A percentile compares a stretch with the other conserved stretches of the same genome.
phyloP scores from a whole-genome alignment of 2,113 vertebrate genomes.

The Lampris megalopsis region DNA sequence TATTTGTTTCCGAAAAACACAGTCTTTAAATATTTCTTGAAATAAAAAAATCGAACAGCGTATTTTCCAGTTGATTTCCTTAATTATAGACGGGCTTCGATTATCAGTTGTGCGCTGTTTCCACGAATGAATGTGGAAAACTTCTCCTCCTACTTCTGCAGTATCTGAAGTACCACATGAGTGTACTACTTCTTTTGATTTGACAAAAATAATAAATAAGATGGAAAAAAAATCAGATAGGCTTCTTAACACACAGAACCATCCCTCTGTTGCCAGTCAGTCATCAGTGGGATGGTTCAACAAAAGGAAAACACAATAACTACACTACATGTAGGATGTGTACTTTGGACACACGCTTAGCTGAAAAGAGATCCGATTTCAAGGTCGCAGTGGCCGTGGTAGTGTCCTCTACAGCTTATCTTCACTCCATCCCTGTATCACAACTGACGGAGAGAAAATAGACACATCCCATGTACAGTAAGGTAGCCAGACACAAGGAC shows the following conservation, averaged over 20 bases:
- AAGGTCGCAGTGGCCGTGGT: slow-evolving; percentile 69
- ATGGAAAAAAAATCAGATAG: neutral
- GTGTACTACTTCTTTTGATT: neutral
- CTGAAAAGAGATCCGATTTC: slow-evolving; percentile 41
- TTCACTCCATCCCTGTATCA: slow-evolving; percentile 72
- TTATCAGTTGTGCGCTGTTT: too few species aligned
- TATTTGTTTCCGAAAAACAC: too few species aligned
- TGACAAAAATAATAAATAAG: neutral
- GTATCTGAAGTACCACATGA: too few species aligned
- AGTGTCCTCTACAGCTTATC: slow-evolving; percentile 66
- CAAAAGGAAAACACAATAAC: neutral
- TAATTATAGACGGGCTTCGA: too few species aligned
- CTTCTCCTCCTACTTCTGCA: too few species aligned
- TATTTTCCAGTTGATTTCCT: too few species aligned
- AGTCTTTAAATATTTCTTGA: too few species aligned
- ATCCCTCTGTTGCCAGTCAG: neutral
- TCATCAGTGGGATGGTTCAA: neutral
- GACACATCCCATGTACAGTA: slow-evolving; percentile 68
- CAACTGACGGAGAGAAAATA: slow-evolving; percentile 74
- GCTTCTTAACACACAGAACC: neutral
- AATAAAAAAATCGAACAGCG: too few species aligned
- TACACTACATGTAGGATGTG: slow-evolving; percentile 9
- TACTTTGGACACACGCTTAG: neutral
- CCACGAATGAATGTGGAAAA: too few species aligned
- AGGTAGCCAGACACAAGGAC: slow-evolving; percentile 37